Base-by-base conservation (phyloP, 2,888 invertebrate genomes). In the Acanthoscelides obtectus region DNA sequence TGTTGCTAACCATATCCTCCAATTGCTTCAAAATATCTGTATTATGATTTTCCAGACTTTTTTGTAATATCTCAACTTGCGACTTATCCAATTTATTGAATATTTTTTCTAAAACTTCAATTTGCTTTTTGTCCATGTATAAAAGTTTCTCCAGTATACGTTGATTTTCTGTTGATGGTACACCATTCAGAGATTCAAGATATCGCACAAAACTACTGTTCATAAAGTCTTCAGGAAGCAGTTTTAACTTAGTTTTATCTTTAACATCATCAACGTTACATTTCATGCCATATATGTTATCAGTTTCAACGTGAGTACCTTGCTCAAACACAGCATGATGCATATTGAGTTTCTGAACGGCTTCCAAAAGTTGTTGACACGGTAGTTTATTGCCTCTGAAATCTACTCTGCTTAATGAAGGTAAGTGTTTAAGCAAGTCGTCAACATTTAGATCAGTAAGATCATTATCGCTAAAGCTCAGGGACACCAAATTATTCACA, bases 211-310 rank as follows among this genome's bases (percentile, higher is more conserved):
- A 69, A n/a, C 27, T 69, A 27, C 69, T 69, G 17, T 69, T 21
- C 21, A 19, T 67, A 5, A 71, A 71, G 20, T 71, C 69, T 25
- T 66, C 21, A 20, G 64, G 66, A 22, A 67, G 67, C 67, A 71
- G 66, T 22, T n/a, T n/a, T n/a, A n/a, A n/a, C n/a, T n/a, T 71
- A 64, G 8, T 17, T 67, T 17, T 69, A 66, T 0, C 67, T 64
- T 17, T 63, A 69, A 22, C 8, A 5, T n/a, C 4, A 63, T 69
- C 69, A 17, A n/a, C n/a, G n/a, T 63, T 64, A 64, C 71, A 71
- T 71, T 71, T 71, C 17, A 71, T 71, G n/a, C 71, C 71, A 22
- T 71, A 25, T 12, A 71, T 64, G 67, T 71, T 71, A 20, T 67
- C 67, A 64, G 67, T 25, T 27, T 71, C 66, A 71, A 67, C 2